Evolutionary conservation across 2,113 vertebrate species (phyloP).

Genomic region (Sinocyclocheilus maitianheensis): DNA sequence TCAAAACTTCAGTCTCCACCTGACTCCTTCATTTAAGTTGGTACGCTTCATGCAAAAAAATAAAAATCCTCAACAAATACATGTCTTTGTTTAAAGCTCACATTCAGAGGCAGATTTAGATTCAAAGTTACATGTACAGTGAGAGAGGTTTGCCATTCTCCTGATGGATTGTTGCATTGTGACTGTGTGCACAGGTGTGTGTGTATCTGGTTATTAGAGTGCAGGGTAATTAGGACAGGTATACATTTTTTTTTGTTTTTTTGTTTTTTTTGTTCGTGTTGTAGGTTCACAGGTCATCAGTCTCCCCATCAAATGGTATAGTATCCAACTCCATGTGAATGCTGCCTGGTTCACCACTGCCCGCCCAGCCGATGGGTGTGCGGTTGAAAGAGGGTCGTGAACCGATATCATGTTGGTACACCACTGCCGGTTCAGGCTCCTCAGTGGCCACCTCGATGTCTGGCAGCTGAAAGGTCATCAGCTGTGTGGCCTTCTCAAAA

Average conservation of each 20-base stretch:
- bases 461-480: constrained; percentile 97
- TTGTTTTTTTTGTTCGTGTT: neutral
- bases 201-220: constrained; percentile 41
- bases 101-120: neutral
- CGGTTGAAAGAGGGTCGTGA: constrained; percentile 96
- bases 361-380: constrained; percentile 95
- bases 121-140: constrained; percentile 4
- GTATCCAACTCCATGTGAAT: constrained; percentile 81
- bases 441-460: constrained; percentile 80
- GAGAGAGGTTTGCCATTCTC: neutral
- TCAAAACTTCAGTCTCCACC: constrained; percentile 9
- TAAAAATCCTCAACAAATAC: neutral
- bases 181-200: constrained; percentile 38
- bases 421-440: constrained; percentile 82
- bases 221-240: neutral
- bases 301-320: constrained; percentile 88
- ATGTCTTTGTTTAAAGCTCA: constrained; percentile 14
- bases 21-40: neutral
- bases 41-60: constrained; percentile 10
- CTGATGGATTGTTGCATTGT: constrained; percentile 24
- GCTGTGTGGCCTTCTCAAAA: constrained; percentile 91
- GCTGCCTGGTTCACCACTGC: constrained; percentile 83
- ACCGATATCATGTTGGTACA: constrained; percentile 86
- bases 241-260: neutral
- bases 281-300: constrained; percentile 87